These are phyloP conservation scores for Xestia c-nigrum DNA, from an alignment of 2,888 invertebrate species.

Conservation along the genomic window DNA sequence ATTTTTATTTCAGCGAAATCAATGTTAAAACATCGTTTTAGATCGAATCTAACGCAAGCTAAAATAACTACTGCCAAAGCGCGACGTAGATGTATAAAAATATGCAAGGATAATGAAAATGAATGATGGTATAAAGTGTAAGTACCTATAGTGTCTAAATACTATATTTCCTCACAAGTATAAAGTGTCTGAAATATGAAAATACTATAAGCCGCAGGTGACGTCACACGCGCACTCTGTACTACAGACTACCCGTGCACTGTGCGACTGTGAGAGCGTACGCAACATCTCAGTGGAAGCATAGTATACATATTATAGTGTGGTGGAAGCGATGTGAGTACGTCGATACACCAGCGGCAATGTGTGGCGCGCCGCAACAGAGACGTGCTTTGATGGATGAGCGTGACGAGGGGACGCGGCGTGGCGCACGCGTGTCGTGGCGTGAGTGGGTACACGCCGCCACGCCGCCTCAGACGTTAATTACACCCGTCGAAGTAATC, in stretches of 20 bases:
- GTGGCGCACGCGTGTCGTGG: background rate
- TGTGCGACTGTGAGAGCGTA: background rate
- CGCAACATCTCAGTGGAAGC: conserved; percentile 13
- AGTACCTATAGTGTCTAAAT: too few species aligned
- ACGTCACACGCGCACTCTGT: conserved; percentile 23
- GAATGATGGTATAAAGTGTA: too few species aligned
- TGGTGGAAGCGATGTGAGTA: background rate
- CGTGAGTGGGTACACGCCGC: background rate
- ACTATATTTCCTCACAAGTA: too few species aligned
- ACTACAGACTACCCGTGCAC: background rate
- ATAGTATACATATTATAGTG: too few species aligned
- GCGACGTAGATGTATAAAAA: too few species aligned
- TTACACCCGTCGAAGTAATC: conserved; percentile 46
- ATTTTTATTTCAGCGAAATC: too few species aligned
- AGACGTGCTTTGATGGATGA: conserved; percentile 5
- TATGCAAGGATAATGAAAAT: too few species aligned
- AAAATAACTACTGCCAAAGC: too few species aligned
- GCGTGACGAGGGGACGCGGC: background rate
- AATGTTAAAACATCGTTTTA: too few species aligned
- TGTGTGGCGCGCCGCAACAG: conserved; percentile 18
- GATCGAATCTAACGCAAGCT: too few species aligned
- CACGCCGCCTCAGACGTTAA: conserved; percentile 25
- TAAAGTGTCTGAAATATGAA: too few species aligned
- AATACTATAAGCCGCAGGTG: too few species aligned
- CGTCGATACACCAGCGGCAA: conserved; percentile 24